Evolutionary conservation across 2,888 invertebrate species (phyloP), one percentile per base, ranked within the genome.

Genomic region (Heliconius ismenius): DNA sequence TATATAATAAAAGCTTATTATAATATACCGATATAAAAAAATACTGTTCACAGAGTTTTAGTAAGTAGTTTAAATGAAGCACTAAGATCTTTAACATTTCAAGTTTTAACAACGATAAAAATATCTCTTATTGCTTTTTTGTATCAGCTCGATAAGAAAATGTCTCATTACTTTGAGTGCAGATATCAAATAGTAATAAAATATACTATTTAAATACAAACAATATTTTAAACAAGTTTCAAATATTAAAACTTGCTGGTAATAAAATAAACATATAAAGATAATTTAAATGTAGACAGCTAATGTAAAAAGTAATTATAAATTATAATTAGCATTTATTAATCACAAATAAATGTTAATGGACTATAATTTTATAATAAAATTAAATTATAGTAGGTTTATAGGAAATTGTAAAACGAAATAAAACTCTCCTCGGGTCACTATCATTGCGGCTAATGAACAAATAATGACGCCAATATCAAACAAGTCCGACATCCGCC

Each of bases 391-490:
- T 58, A 58, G n/a, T 58, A n/a, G 21, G 49, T 49, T 36, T 32
- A 72, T 36, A 75, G 26, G 49, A 24, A 70, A 75, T 70, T 63
- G 36, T 62, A 63, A 63, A 70, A 63, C 28, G 49, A 70, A 75
- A 70, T 54, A 75, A 63, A 69, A 36, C 24, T 63, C 28, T 60
- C 70, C 65, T 73, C 77, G 70, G 75, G 75, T 77, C 73, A 70
- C 90, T 90, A 92, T 91, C 91, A 91, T 90, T 90, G 90, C 87
- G 49, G 69, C 28, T 69, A 69, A 69, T 69, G 69, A 69, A 69
- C 69, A 87, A 86, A 87, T 94, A 93, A 94, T 93, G 93, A 93
- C 84, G 91, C 90, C 92, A 92, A 92, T 75, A 91, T 92, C 92
- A 91, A 88, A 89, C 89, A 87, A 87, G 88, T 86, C 86, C 85